Base-by-base conservation (phyloP, 2,113 vertebrate genomes). In the Cyprinus carpio region DNA sequence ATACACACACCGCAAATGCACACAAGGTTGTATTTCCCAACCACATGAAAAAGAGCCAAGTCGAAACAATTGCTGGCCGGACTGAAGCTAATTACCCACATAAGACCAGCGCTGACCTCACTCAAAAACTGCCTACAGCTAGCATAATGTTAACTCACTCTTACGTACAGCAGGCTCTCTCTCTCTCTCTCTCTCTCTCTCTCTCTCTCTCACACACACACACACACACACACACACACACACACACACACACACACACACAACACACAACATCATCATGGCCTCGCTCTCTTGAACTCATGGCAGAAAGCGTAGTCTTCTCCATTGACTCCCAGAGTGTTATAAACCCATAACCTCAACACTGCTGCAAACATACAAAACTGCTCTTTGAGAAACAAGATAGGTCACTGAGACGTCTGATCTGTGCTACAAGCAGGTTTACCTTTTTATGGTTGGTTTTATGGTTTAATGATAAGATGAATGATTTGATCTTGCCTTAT, bases 41-140 rank as follows among this genome's bases (percentile, higher is more conserved):
- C 90, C 87, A 90, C 87, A 90, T 91, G 91, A 90, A 87, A 84
- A 87, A 86, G 88, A 92, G 89, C 87, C 92, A 89, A 92, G 91
- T 87, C 43, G 25, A 58, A 87, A 87, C 43, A 87, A 87, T 90
- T 84, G 79, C 79, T 83, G 78, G 85, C 77, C 76, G 27, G 72
- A 12, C 83, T 58, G 69, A 58, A 80, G 27, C 56, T 71, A 56
- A 77, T 62, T 31, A 69, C 67, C 87, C 62, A 71, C 62, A 54
- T 71, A 83, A 83, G 74, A 74, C 72, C 71, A 83, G 62, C 27
- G 27, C 67, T 78, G 75, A 84, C 75, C 74, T 75, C 75, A 75
- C 72, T 37, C 49, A 13, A 46, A 67, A 58, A 43, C 82, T 78
- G 74, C 83, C 83, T 77, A 34, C 67, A 75, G 62, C 83, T 29